Base-by-base conservation (phyloP, 2,113 vertebrate species). In the Notarius quadriscutis region DNA sequence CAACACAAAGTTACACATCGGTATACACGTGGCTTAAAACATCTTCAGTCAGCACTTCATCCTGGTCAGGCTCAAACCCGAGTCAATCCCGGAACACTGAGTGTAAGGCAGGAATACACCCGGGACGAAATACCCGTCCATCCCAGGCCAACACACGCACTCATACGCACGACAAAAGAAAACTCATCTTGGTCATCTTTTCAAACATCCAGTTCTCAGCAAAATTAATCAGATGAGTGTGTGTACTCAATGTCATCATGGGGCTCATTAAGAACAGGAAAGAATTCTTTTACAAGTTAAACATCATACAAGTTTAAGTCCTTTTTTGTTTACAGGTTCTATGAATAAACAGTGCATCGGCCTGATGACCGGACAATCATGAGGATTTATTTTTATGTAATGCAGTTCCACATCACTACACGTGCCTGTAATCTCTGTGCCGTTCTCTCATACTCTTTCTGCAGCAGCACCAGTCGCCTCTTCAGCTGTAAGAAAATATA, bases 391-490 rank as follows among this genome's bases (percentile, higher is more conserved):
- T 17, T 71, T 5, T 84, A 2, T 58, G 34, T 30, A 4, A 65
- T 81, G 41, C 51, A 14, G 86, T 5, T 10, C 22, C 55, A 67
- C n/a, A 41, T 41, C 9, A 57, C 55, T 2, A 57, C 55, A 57
- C 60, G 89, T 77, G 94, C 95, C 92, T 94, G 90, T 5, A 95
- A 89, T 88, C 90, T 93, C 86, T 92, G 91, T 0, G 91, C 92
- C 1, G 94, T 95, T 87, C 80, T 92, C 27, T 93, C 87, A 74
- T 95, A 95, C 74, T 94, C 94, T 60, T 63, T 92, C 84, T 94
- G 92, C 50, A 95, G 90, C 20, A 91, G 87, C 14, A 88, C 90
- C 91, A 95, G 90, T 89, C 93, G 94, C 72, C 86, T 92, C 12
- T 92, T 93, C 63, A 95, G 91, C 95, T 95, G 53, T 20, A 60